phyloP scores from a whole-genome alignment of 2,113 vertebrate genomes.

The Labrus mixtus region DNA sequence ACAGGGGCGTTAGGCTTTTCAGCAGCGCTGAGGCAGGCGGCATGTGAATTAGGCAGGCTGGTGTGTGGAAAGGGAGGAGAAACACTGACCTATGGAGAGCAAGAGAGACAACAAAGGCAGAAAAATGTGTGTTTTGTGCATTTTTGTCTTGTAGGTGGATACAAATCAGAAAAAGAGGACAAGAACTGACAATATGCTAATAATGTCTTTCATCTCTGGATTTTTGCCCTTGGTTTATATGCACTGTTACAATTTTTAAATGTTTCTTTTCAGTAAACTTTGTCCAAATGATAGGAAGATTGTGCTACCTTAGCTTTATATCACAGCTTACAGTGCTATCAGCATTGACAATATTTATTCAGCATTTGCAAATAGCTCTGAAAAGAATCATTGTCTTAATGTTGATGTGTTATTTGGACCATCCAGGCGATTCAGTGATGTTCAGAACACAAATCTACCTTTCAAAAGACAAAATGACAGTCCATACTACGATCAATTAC shows the following conservation, averaged over 20 bases:
- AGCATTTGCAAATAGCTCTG: constrained; percentile 5
- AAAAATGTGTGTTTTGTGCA: background rate
- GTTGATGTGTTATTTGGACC: background rate
- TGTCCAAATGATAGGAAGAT: no score
- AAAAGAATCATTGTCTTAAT: background rate
- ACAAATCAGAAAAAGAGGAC: background rate
- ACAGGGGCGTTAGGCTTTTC: constrained; percentile 42
- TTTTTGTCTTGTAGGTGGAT: background rate
- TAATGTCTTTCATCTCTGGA: background rate
- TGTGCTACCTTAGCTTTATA: background rate
- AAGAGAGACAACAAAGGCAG: background rate
- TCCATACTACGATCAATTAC: no score
- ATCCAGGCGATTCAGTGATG: background rate
- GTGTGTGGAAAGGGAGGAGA: background rate
- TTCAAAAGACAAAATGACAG: no score
- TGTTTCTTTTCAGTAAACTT: no score
- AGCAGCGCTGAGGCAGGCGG: constrained; percentile 9
- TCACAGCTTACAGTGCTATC: constrained; percentile 3
- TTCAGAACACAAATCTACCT: no score
- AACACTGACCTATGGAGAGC: background rate
- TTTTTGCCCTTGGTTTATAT: background rate
- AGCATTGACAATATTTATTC: constrained; percentile 21
- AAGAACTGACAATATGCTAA: background rate
- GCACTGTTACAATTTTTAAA: no score
- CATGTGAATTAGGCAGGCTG: constrained; percentile 50